A percentile compares a stretch with the other conserved stretches of the same genome.
Conservation (phyloP, 2,888 invertebrate species). For the Alcis repandata region DNA sequence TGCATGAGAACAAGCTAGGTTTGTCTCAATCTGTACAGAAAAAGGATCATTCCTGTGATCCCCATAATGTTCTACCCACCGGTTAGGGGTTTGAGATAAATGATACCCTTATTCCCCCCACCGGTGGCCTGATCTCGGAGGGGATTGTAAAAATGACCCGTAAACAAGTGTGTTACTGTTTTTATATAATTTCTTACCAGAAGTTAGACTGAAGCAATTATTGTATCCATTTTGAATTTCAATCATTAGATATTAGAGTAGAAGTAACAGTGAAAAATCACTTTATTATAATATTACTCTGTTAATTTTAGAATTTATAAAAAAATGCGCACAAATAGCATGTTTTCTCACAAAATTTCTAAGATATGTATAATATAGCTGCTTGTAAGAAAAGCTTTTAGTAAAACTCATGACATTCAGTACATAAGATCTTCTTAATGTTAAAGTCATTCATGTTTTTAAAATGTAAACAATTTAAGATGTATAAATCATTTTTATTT, state of each 20-base stretch:
- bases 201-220: conserved; percentile 16
- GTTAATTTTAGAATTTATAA: conserved; percentile 21
- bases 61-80: too few species aligned
- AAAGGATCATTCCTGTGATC: background rate
- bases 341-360: conserved; percentile 35
- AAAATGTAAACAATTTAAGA: conserved; percentile 54
- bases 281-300: conserved; percentile 44
- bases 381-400: conserved; percentile 26
- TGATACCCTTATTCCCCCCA: too few species aligned
- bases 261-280: conserved; percentile 44
- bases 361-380: conserved; percentile 17
- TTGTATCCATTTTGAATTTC: conserved; percentile 13
- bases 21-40: too few species aligned
- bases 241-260: conserved; percentile 35
- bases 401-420: conserved; percentile 46
- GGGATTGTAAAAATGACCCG: background rate
- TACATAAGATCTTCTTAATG: conserved; percentile 38
- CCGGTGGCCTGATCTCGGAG: background rate
- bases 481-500: conserved; percentile 77
- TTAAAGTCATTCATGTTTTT: conserved; percentile 41
- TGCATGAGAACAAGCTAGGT: too few species aligned
- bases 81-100: too few species aligned
- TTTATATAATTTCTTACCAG: conserved; percentile 1
- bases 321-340: conserved; percentile 52
- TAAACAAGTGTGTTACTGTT: background rate